These are phyloP conservation scores for Lysiphlebus fabarum DNA, from an alignment of 1,140 invertebrate species.

Conservation along the genomic window DNA sequence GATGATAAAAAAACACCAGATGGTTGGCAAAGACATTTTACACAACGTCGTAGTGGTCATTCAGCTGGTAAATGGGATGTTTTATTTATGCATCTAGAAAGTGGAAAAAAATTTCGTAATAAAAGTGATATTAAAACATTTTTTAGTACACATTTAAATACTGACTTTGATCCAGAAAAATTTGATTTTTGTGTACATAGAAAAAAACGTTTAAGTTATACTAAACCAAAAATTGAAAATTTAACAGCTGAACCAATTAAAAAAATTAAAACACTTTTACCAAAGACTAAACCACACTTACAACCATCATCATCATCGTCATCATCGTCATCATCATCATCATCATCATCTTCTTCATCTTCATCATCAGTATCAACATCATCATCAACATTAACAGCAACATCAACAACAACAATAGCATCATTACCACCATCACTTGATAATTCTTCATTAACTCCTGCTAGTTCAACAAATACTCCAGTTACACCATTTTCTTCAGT, in stretches of 20 bases:
- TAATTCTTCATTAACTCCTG: constrained; percentile 20
- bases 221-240: constrained; percentile 36
- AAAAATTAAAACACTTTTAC: constrained; percentile 50
- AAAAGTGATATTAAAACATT: constrained; percentile 52
- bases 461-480: constrained; percentile 21
- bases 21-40: constrained; percentile 75
- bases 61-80: constrained; percentile 80
- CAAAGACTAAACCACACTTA: constrained; percentile 37
- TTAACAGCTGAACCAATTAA: constrained; percentile 32
- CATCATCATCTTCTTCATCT: too few species aligned
- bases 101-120: constrained; percentile 53
- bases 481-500: constrained; percentile 14
- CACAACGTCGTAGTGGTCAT: constrained; percentile 63
- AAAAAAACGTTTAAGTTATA: constrained; percentile 38
- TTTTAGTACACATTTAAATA: constrained; percentile 44
- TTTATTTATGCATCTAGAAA: constrained; percentile 64
- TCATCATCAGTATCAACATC: too few species aligned
- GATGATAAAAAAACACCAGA: constrained; percentile 67
- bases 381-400: not conserved
- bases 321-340: constrained; percentile 28
- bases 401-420: too few species aligned
- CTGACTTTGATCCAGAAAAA: constrained; percentile 47
- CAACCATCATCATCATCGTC: constrained; percentile 14
- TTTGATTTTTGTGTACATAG: constrained; percentile 56
- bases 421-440: constrained; percentile 21